A percentile compares a stretch with the other conserved stretches of the same genome.
These are phyloP conservation scores for Muschampia plurimacula DNA, from an alignment of 2,888 invertebrate species.

Conservation along the genomic window DNA sequence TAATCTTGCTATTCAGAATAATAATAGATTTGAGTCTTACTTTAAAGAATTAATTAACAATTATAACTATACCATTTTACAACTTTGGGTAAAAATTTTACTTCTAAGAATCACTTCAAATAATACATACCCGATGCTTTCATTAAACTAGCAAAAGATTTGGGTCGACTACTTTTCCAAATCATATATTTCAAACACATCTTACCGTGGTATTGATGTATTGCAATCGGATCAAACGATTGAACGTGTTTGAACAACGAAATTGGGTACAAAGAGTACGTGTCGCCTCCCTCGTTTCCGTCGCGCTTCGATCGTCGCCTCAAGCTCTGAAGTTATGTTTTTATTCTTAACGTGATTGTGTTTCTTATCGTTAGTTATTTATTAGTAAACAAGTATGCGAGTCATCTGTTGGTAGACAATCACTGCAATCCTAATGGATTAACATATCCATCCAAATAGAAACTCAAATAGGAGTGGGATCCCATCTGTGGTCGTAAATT, in stretches of 20 bases:
- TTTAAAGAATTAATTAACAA: no score
- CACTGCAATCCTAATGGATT: no score
- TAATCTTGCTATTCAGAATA: no score
- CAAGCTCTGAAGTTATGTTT: background rate
- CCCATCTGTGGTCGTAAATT: no score
- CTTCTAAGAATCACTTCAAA: no score
- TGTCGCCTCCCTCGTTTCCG: background rate
- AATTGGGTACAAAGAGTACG: background rate
- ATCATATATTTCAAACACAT: background rate
- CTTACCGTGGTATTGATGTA: background rate
- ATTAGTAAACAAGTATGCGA: no score
- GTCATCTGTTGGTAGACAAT: no score
- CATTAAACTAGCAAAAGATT: background rate
- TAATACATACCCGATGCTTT: background rate
- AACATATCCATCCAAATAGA: no score
- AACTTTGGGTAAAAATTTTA: no score
- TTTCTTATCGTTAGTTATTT: background rate
- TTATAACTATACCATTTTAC: no score
- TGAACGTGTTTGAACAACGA: slow-evolving; percentile 1
- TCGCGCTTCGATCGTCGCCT: background rate
- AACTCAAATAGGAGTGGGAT: no score
- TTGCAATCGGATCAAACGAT: slow-evolving; percentile 3
- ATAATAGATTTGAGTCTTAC: no score
- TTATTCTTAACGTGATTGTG: background rate
- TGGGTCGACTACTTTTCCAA: background rate